Evolutionary conservation across 2,113 vertebrate species (phyloP).

Genomic region (Ascaphus truei): DNA sequence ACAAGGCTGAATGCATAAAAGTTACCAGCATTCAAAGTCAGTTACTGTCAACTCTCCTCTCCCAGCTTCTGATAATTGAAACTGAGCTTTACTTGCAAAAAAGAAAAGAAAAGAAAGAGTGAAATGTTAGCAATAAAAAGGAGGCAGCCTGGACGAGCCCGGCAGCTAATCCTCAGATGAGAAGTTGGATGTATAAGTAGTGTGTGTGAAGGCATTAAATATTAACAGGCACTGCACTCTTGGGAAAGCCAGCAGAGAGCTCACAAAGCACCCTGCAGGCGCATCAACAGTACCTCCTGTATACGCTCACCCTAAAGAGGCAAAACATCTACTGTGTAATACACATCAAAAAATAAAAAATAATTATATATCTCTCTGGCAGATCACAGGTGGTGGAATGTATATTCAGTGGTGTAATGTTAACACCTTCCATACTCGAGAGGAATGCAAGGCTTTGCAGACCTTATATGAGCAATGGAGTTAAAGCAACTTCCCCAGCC

Average conservation of each 20-base stretch:
- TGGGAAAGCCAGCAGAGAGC: conserved; percentile 51
- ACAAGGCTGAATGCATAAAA: not conserved
- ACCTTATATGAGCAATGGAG: too few species aligned
- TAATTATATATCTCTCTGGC: too few species aligned
- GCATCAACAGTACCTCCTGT: not conserved
- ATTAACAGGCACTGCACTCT: conserved; percentile 52
- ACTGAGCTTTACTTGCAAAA: conserved; percentile 3
- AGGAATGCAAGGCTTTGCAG: too few species aligned
- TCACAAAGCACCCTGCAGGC: conserved; percentile 36
- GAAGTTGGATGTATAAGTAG: conserved; percentile 49
- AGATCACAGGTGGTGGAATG: not conserved
- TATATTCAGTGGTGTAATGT: not conserved
- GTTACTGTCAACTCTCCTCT: not conserved
- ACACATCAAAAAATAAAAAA: not conserved
- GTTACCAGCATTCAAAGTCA: conserved; percentile 8
- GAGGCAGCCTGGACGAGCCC: conserved; percentile 39
- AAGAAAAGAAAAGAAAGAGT: not conserved
- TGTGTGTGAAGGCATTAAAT: conserved; percentile 51
- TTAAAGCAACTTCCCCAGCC: too few species aligned
- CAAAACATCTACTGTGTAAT: not conserved
- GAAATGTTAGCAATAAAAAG: conserved; percentile 35
- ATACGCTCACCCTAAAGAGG: not conserved
- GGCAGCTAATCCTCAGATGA: conserved; percentile 46
- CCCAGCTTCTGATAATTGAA: not conserved
- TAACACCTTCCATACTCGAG: not conserved